These are phyloP conservation scores for Pyrochroa serraticornis DNA, from an alignment of 2,888 invertebrate species.

Conservation along the genomic window DNA sequence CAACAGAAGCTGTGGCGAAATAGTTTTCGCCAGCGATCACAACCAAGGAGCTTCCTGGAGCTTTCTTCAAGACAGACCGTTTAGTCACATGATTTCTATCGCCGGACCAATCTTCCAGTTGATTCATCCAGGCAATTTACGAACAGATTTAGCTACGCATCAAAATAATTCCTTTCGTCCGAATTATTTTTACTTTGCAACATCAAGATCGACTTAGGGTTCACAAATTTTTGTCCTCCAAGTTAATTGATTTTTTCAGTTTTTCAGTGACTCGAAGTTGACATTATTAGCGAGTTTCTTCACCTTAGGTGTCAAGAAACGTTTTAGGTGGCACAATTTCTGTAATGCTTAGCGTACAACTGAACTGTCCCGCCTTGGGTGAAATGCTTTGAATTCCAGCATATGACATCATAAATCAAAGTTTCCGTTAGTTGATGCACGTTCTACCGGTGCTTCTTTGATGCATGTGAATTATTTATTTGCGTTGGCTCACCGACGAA, in stretches of 20 bases:
- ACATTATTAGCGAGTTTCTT: too few relatives aligned
- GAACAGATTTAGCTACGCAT: too few relatives aligned
- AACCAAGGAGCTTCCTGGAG: conserved; percentile 4
- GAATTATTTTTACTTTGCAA: too few relatives aligned
- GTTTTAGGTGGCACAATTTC: background rate
- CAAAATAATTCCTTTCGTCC: too few relatives aligned
- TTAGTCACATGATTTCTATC: too few relatives aligned
- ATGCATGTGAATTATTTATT: conserved; percentile 19
- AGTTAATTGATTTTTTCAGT: too few relatives aligned
- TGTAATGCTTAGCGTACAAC: background rate
- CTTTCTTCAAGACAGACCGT: background rate
- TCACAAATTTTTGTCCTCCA: too few relatives aligned
- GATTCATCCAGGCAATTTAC: too few relatives aligned
- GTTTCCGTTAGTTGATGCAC: conserved; percentile 28
- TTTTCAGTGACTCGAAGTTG: too few relatives aligned
- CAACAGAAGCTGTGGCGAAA: conserved; percentile 23
- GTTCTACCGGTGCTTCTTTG: conserved; percentile 17
- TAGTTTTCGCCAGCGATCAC: background rate
- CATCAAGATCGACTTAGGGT: too few relatives aligned
- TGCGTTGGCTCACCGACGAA: conserved; percentile 2
- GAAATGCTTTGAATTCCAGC: conserved; percentile 13
- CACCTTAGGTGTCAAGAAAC: too few relatives aligned
- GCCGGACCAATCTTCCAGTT: too few relatives aligned
- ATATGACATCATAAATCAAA: conserved; percentile 18
- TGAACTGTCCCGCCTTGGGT: conserved; percentile 1